Conservation (phyloP, 2,888 invertebrate genomes). For the Theretra japonica region DNA sequence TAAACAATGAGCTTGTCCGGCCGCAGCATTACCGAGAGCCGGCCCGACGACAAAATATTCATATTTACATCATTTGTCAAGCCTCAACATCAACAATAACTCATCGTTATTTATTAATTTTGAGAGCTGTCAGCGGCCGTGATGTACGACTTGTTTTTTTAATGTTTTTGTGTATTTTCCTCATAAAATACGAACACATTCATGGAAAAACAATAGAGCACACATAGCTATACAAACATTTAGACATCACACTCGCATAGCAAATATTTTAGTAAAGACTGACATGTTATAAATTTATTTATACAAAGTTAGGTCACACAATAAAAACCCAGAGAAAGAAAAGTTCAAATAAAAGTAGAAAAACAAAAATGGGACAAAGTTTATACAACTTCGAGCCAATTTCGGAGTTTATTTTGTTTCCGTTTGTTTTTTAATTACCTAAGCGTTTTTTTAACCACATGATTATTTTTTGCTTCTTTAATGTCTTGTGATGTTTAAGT, state of each 20-base stretch:
- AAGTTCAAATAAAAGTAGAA: no score
- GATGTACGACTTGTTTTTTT: constrained; percentile 12
- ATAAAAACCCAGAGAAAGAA: no score
- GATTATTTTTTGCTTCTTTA: no score
- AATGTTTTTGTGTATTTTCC: constrained; percentile 1
- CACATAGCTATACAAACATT: background rate
- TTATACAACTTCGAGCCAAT: no score
- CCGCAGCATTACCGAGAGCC: background rate
- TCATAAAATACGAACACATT: constrained; percentile 5
- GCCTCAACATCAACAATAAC: background rate
- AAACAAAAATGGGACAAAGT: no score
- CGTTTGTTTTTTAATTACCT: no score
- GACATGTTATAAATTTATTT: no score
- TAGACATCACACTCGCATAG: background rate
- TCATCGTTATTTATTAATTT: constrained; percentile 17
- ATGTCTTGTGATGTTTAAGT: no score
- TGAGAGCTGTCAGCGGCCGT: constrained; percentile 12
- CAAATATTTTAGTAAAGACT: background rate
- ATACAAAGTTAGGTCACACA: no score
- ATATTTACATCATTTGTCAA: constrained; percentile 16
- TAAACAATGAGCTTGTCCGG: background rate
- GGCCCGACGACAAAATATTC: background rate
- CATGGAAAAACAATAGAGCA: background rate
- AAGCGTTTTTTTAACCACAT: no score
- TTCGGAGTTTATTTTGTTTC: no score